Evolutionary conservation across 1,140 invertebrate species (phyloP), one percentile per base, ranked within the genome.

Genomic region (Zaprionus davidi): DNA sequence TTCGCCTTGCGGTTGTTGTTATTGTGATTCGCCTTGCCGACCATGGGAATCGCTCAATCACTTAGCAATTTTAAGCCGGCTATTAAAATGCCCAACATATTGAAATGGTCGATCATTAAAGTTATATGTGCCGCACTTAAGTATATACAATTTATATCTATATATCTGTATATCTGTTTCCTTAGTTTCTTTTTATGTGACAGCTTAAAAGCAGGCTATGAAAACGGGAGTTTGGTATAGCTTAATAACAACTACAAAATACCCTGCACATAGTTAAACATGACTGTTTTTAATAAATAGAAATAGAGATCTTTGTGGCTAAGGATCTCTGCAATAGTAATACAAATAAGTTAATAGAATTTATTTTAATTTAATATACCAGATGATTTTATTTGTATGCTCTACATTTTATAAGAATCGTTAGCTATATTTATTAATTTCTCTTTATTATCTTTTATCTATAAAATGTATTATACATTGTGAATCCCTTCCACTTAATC

Each of bases 31-130:
- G 17, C 46, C n/a, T 49, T 49, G 28, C 28, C 31, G 44, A 17
- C 12, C 1, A 13, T 59, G 44, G 34, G 36, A 69, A 78, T 70
- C 73, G 69, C 69, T 76, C 74, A 76, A 72, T 76, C 74, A 72
- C 60, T 60, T 65, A 36, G 31, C 60, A 71, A 56, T 60, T 71
- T 71, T 66, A 76, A 76, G 69, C 46, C 55, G 60, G 58, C 73
- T 64, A 41, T 76, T 66, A 71, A 76, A 66, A 59, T 71, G 38
- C 7, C 53, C 11, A 24, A 24, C 68, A 51, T 64, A 71, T 64
- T 57, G 60, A 49, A 71, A 75, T 58, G 34, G 51, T 34, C 41
- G 46, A 49, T 24, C 73, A 72, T 66, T 66, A 76, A 71, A 64
- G 34, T 64, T 71, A 60, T 72, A 76, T 60, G 62, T 11, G 64